These are phyloP conservation scores for Gnathonemus echidnorhynchus DNA, from an alignment of 2,113 vertebrate genomes.

Conservation along the genomic window DNA sequence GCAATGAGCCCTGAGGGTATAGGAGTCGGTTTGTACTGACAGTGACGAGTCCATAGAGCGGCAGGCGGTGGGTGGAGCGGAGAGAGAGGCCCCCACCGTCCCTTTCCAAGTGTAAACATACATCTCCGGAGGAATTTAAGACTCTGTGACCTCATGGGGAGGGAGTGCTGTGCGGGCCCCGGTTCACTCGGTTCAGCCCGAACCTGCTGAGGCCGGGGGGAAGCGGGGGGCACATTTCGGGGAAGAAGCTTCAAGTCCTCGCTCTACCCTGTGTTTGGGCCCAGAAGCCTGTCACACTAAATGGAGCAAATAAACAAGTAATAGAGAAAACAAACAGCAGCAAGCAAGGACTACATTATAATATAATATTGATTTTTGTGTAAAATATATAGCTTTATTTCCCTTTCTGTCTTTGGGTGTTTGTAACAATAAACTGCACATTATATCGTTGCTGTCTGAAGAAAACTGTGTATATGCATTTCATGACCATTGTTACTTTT, in stretches of 20 bases:
- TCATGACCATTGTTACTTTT: background rate
- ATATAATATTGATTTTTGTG: background rate
- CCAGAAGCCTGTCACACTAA: background rate
- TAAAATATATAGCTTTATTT: background rate
- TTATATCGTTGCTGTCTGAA: background rate
- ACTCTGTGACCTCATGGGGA: slow-evolving; percentile 12
- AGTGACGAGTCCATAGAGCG: background rate
- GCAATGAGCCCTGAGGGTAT: background rate
- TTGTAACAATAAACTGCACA: background rate
- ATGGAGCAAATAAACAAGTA: background rate
- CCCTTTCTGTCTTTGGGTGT: background rate
- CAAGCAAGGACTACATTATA: background rate
- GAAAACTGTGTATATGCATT: background rate
- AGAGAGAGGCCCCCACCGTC: background rate
- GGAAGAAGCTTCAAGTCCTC: background rate
- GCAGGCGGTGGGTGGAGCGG: background rate
- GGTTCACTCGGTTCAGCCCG: slow-evolving; percentile 19
- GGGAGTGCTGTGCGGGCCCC: background rate
- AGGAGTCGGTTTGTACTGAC: background rate
- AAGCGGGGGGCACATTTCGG: background rate
- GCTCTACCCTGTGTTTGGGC: background rate
- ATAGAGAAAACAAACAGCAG: background rate
- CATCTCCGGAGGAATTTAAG: slow-evolving; percentile 18
- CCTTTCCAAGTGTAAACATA: slow-evolving; percentile 21
- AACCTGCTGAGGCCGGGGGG: background rate